Evolutionary conservation across 2,113 vertebrate species (phyloP).

Genomic region (Petrocephalus zakoni): DNA sequence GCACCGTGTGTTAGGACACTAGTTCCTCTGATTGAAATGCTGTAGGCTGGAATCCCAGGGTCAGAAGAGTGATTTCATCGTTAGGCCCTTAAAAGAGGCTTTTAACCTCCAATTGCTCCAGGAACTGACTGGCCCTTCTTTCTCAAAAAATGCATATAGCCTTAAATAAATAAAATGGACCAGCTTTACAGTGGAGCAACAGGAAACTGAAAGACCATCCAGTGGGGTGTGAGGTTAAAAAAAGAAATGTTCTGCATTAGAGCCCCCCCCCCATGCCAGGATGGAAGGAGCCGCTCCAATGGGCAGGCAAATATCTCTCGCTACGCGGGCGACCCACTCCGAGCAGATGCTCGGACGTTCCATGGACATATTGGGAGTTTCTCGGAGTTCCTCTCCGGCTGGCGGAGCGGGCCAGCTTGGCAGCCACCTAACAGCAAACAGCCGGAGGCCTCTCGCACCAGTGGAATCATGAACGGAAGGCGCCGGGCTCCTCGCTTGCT

Average conservation of each 20-base stretch:
- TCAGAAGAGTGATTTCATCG: not conserved
- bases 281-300: conserved; percentile 11
- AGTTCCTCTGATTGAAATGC: not conserved
- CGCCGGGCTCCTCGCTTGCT: not conserved
- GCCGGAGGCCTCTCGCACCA: not conserved
- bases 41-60: not conserved
- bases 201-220: not conserved
- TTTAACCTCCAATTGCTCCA: not conserved
- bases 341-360: conserved; percentile 8
- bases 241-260: not conserved
- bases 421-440: not conserved
- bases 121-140: not conserved
- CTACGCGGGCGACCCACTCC: not conserved
- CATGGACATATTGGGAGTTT: conserved; percentile 17
- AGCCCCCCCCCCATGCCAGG: not conserved
- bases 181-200: not conserved
- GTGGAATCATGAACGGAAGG: not conserved
- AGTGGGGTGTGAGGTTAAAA: not conserved
- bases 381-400: not conserved
- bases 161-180: not conserved
- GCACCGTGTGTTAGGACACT: not conserved
- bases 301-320: conserved; percentile 14
- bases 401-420: not conserved
- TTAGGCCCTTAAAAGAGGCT: not conserved
- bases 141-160: not conserved